Conservation (phyloP, 1,140 invertebrate genomes). For the Anthonomus grandis region DNA sequence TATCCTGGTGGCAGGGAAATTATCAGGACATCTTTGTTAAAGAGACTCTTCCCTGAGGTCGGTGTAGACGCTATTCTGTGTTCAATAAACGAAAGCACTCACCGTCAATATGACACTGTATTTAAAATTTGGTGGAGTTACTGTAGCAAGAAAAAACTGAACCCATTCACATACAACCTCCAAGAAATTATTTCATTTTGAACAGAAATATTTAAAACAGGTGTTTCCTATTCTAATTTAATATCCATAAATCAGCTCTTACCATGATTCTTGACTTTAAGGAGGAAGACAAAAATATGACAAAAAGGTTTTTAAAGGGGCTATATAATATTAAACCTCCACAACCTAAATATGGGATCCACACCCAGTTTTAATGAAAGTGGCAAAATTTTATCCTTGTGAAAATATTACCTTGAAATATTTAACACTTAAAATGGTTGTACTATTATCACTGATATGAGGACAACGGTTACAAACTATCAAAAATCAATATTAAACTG, state of each 20-base stretch:
- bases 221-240: too few relatives aligned
- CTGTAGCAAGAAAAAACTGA: background rate
- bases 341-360: conserved; percentile 19
- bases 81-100: conserved; percentile 4
- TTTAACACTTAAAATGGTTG: conserved; percentile 13
- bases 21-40: conserved; percentile 2
- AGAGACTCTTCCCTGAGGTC: background rate
- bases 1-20: conserved; percentile 4
- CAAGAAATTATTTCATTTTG: background rate
- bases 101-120: background rate
- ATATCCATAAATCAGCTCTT: background rate
- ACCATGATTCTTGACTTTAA: background rate
- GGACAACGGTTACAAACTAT: conserved; percentile 18
- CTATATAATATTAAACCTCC: conserved; percentile 1
- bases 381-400: background rate
- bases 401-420: conserved; percentile 7
- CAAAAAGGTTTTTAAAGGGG: background rate
- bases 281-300: background rate
- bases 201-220: conserved; percentile 4
- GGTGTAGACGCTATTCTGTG: conserved; percentile 1
- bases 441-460: conserved; percentile 11
- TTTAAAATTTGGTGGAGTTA: background rate
- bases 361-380: conserved; percentile 2
- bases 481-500: conserved; percentile 8
- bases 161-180: background rate